These are phyloP conservation scores for Zygaena filipendulae DNA, from an alignment of 2,888 invertebrate species.

Conservation along the genomic window DNA sequence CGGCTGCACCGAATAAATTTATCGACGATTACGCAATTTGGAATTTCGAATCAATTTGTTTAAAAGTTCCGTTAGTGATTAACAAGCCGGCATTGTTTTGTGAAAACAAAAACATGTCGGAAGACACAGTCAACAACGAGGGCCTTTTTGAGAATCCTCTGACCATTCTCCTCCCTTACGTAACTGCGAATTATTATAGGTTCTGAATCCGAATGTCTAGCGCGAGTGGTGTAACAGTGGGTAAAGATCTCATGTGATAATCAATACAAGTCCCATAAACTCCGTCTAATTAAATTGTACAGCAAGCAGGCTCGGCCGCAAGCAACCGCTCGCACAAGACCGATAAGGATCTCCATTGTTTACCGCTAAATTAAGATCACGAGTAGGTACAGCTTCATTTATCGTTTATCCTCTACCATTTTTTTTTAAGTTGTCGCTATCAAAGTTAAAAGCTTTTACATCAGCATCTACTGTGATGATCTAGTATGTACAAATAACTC, in stretches of 20 bases:
- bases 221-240: too few relatives aligned
- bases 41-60: constrained; percentile 34
- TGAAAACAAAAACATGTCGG: constrained; percentile 10
- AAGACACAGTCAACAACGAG: too few relatives aligned
- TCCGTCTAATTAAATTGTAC: constrained; percentile 62
- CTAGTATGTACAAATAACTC: constrained; percentile 40
- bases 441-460: not conserved
- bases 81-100: constrained; percentile 30
- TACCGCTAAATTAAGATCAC: constrained; percentile 50
- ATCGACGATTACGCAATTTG: constrained; percentile 37
- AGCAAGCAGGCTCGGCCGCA: constrained; percentile 33
- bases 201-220: too few relatives aligned
- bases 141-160: too few relatives aligned
- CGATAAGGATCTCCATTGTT: constrained; percentile 64
- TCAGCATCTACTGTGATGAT: too few relatives aligned
- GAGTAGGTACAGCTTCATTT: constrained; percentile 43
- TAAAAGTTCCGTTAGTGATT: constrained; percentile 42
- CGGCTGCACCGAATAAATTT: constrained; percentile 40
- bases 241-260: constrained; percentile 44
- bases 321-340: too few relatives aligned
- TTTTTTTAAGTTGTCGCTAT: constrained; percentile 12
- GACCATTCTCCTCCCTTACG: too few relatives aligned
- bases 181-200: too few relatives aligned
- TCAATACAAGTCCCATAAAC: constrained; percentile 47
- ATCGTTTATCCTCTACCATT: constrained; percentile 20